phyloP scores from a whole-genome alignment of 2,113 vertebrate species.

The Centropus unirufus region DNA sequence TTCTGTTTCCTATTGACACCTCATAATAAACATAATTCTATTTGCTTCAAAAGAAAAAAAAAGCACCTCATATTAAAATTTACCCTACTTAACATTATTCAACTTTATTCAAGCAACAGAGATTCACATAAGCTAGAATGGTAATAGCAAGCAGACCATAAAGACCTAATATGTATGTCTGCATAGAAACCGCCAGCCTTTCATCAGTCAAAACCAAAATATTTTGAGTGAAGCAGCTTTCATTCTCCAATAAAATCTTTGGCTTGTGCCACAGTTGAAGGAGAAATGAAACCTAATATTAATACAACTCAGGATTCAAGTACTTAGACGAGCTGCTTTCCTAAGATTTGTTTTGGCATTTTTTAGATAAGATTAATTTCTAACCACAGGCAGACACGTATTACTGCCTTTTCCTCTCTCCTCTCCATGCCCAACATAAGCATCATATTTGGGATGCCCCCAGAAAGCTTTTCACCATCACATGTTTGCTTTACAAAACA shows the following conservation, averaged over 20 bases:
- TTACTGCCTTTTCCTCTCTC: neutral
- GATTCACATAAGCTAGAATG: neutral
- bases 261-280: neutral
- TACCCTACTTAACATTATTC: neutral
- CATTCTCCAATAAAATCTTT: neutral
- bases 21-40: neutral
- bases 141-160: neutral
- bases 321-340: neutral
- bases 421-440: neutral
- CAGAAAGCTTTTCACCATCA: neutral
- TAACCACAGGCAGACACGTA: neutral
- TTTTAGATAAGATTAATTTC: neutral
- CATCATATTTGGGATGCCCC: neutral
- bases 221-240: neutral
- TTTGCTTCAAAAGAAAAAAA: neutral
- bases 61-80: neutral
- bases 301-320: neutral
- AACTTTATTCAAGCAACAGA: neutral
- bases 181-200: neutral
- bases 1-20: neutral
- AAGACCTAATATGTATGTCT: neutral
- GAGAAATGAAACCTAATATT: neutral
- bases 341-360: neutral
- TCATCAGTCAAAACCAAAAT: neutral
- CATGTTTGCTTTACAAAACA: neutral